phyloP scores from a whole-genome alignment of 1,140 invertebrate species.

The Acromyrmex echinatior region DNA sequence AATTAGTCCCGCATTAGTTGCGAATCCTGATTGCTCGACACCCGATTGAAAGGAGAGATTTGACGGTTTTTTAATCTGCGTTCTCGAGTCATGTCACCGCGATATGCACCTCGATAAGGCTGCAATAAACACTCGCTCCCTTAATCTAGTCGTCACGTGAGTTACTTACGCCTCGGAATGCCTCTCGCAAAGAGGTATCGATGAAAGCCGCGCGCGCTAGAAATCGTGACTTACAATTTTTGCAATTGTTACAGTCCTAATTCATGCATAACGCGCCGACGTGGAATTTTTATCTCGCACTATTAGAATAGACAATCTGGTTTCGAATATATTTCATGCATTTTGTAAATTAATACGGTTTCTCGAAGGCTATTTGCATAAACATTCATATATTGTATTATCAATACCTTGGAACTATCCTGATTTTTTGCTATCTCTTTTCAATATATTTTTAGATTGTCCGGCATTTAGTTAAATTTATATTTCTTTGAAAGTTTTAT shows the following conservation, averaged over 20 bases:
- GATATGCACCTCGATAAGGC: conserved; percentile 33
- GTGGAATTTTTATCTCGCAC: conserved; percentile 28
- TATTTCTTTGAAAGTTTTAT: neutral
- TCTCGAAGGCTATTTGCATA: neutral
- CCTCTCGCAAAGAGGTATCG: conserved; percentile 24
- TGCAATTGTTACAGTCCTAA: conserved; percentile 35
- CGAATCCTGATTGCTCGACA: neutral
- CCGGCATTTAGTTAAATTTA: neutral
- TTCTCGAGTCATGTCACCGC: neutral
- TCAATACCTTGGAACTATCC: neutral
- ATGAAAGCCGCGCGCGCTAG: conserved; percentile 9
- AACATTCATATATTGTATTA: neutral
- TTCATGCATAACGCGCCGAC: neutral
- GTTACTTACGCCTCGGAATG: conserved; percentile 20
- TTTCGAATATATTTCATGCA: conserved; percentile 1
- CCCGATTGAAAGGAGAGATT: neutral
- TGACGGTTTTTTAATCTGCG: conserved; percentile 46
- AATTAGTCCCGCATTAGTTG: conserved; percentile 71
- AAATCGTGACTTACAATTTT: conserved; percentile 17
- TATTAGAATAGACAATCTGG: conserved; percentile 30
- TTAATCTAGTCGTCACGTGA: conserved; percentile 62
- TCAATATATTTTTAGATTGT: neutral
- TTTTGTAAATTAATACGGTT: neutral
- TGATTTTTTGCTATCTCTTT: neutral
- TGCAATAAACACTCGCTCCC: conserved; percentile 22